Evolutionary conservation across 1,140 invertebrate genomes (phyloP).

Genomic region (Oppia nitens): DNA sequence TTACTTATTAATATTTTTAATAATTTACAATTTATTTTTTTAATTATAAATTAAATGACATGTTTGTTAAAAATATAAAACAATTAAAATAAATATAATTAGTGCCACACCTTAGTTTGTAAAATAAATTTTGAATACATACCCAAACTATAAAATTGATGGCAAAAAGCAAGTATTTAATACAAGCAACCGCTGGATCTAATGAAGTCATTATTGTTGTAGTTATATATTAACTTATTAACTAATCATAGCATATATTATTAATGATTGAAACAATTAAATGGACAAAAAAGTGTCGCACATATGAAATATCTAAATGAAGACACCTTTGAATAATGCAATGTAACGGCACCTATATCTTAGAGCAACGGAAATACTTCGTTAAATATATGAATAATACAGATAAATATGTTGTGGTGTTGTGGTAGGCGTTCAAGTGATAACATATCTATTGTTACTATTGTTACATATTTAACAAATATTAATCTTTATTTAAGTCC

Average conservation of each 20-base stretch:
- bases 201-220: background rate
- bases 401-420: background rate
- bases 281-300: background rate
- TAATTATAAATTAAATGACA: background rate
- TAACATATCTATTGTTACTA: background rate
- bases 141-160: constrained; percentile 21
- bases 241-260: too few relatives aligned
- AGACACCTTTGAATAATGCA: background rate
- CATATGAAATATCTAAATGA: background rate
- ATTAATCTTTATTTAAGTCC: too few relatives aligned
- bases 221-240: too few relatives aligned
- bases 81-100: background rate
- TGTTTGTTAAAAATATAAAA: background rate
- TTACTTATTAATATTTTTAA: background rate
- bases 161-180: constrained; percentile 20
- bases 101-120: background rate
- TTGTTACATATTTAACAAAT: background rate
- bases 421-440: background rate
- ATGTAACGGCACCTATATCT: background rate
- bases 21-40: background rate
- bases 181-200: background rate
- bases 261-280: too few relatives aligned
- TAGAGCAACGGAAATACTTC: background rate
- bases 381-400: background rate
- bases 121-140: background rate